Percentiles rank a stretch among this genome's conserved stretches.
Evolutionary conservation across 2,888 invertebrate species (phyloP).

Genomic region (Apamea anceps): DNA sequence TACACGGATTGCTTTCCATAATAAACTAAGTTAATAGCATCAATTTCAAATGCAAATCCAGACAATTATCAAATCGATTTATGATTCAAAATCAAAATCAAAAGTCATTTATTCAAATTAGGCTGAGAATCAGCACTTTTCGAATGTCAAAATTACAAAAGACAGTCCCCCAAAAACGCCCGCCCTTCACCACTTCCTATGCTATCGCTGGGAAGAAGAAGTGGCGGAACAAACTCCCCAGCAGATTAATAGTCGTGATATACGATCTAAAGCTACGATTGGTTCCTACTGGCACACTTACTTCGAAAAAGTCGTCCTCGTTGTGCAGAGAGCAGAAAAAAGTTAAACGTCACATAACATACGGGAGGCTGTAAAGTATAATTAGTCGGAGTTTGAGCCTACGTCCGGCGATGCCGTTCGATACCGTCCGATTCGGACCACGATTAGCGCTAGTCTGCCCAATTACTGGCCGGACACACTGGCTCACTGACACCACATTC

Average conservation of each 20-base stretch:
- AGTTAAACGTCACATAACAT: not conserved
- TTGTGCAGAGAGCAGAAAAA: not conserved
- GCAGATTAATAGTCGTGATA: not conserved
- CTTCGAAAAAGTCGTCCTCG: not conserved
- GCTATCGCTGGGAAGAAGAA: no score
- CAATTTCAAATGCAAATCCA: conserved; percentile 16
- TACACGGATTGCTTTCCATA: not conserved
- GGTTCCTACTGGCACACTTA: conserved; percentile 7
- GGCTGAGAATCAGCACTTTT: no score
- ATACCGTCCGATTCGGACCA: not conserved
- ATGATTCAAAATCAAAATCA: no score
- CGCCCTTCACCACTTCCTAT: no score
- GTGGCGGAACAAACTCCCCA: no score
- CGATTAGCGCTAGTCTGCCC: conserved; percentile 19
- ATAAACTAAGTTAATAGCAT: conserved; percentile 1
- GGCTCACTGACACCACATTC: not conserved
- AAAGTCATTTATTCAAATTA: no score
- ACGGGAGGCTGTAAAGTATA: conserved; percentile 1
- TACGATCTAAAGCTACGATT: not conserved
- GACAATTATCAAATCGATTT: conserved; percentile 1
- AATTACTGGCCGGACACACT: conserved; percentile 20
- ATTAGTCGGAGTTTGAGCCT: conserved; percentile 3
- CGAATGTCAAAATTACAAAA: no score
- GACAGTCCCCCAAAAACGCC: no score
- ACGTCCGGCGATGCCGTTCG: conserved; percentile 2